A percentile compares a stretch with the other conserved stretches of the same genome.
Conservation (phyloP, 2,797 vertebrate genomes). For the Salmo trutta region DNA sequence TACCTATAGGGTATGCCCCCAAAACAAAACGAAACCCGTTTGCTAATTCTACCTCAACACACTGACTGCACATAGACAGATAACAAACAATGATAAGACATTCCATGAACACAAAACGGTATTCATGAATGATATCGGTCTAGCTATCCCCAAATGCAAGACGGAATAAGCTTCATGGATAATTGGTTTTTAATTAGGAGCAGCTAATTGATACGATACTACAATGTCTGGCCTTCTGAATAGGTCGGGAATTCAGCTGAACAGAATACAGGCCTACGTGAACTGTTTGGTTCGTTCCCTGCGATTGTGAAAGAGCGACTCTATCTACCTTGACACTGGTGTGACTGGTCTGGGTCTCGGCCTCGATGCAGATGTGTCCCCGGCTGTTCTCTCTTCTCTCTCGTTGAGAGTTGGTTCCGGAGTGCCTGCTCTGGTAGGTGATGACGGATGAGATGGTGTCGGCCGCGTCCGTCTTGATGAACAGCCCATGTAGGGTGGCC, state of each 20-base stretch:
- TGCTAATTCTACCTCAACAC: neutral
- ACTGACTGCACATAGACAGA: neutral
- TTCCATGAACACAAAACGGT: neutral
- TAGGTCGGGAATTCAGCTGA: neutral
- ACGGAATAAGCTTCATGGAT: neutral
- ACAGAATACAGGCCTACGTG: constrained; percentile 5
- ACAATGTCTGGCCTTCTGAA: neutral
- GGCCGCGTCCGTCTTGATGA: constrained; percentile 90
- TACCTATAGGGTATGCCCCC: neutral
- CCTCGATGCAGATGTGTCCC: constrained; percentile 82
- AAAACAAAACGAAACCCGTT: neutral
- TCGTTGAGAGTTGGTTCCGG: constrained; percentile 72
- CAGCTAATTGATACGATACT: neutral
- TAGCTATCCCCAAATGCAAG: neutral
- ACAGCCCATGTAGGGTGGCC: constrained; percentile 86
- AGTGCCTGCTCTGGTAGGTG: constrained; percentile 82
- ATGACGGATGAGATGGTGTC: constrained; percentile 85
- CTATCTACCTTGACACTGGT: constrained; percentile 82
- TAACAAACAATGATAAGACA: neutral
- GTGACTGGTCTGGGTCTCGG: constrained; percentile 90
- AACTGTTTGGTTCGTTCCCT: neutral
- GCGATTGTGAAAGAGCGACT: neutral
- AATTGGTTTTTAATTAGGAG: neutral
- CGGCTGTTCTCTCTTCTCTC: constrained; percentile 74
- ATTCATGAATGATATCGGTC: neutral